phyloP scores from a whole-genome alignment of 2,797 vertebrate species.

The Catamblyrhynchus diadema region DNA sequence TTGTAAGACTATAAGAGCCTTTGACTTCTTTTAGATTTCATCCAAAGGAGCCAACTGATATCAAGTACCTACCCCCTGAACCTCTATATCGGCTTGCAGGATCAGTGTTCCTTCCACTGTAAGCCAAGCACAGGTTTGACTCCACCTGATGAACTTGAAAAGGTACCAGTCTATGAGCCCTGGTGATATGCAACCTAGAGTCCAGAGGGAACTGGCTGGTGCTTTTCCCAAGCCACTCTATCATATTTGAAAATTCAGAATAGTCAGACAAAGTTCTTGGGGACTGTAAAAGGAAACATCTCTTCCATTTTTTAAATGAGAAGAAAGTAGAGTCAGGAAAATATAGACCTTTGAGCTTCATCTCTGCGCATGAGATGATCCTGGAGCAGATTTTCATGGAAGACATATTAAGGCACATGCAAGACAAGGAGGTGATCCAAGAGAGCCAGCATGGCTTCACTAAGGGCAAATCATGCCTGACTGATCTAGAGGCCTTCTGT shows the following conservation, averaged over 20 bases:
- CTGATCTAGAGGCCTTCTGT: not conserved
- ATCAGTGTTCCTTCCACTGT: not conserved
- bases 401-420: not conserved
- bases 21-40: not conserved
- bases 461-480: not conserved
- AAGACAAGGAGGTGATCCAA: not conserved
- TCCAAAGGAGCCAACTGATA: not conserved
- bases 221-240: not conserved
- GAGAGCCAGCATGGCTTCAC: rapidly evolving
- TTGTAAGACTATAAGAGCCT: not conserved
- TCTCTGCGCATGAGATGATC: not conserved
- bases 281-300: not conserved
- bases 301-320: not conserved
- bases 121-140: not conserved
- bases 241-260: not conserved
- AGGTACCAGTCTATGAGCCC: not conserved
- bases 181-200: not conserved
- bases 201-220: not conserved
- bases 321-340: not conserved
- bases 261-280: not conserved
- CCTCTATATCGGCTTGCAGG: not conserved
- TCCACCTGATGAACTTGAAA: not conserved
- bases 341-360: not conserved
- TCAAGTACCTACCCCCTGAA: not conserved
- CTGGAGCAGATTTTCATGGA: not conserved